Evolutionary conservation across 1,140 invertebrate species (phyloP).

Genomic region (Anthonomus grandis): DNA sequence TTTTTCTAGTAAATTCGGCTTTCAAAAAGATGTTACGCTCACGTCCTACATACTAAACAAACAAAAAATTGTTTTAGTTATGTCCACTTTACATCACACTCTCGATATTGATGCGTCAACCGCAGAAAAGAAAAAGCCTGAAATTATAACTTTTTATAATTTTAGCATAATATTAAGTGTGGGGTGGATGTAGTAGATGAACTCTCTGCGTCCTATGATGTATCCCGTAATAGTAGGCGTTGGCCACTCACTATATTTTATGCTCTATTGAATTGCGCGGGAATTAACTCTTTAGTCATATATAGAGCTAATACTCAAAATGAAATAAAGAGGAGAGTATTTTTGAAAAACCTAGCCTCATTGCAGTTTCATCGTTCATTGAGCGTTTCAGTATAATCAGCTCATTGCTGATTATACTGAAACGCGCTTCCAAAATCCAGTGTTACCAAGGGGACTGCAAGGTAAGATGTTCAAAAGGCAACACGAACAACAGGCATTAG

Average conservation of each 20-base stretch:
- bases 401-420: neutral
- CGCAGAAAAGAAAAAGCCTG: constrained; percentile 4
- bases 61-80: constrained; percentile 35
- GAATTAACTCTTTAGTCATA: too few species aligned
- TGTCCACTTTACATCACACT: constrained; percentile 39
- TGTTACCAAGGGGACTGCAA: neutral
- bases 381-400: too few species aligned
- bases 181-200: constrained; percentile 15
- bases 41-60: constrained; percentile 43
- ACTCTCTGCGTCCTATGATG: constrained; percentile 4
- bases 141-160: constrained; percentile 18
- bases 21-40: constrained; percentile 33
- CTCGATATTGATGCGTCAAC: constrained; percentile 2
- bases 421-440: neutral
- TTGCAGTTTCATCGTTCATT: too few species aligned
- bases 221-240: constrained; percentile 5
- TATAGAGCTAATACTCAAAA: neutral
- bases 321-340: neutral
- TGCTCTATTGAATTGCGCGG: too few species aligned
- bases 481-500: too few species aligned
- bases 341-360: constrained; percentile 3
- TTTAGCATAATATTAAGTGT: constrained; percentile 10
- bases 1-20: constrained; percentile 27
- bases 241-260: constrained; percentile 20
- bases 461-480: too few species aligned